Conservation (phyloP, 2,113 vertebrate species). For the Talpa occidentalis region DNA sequence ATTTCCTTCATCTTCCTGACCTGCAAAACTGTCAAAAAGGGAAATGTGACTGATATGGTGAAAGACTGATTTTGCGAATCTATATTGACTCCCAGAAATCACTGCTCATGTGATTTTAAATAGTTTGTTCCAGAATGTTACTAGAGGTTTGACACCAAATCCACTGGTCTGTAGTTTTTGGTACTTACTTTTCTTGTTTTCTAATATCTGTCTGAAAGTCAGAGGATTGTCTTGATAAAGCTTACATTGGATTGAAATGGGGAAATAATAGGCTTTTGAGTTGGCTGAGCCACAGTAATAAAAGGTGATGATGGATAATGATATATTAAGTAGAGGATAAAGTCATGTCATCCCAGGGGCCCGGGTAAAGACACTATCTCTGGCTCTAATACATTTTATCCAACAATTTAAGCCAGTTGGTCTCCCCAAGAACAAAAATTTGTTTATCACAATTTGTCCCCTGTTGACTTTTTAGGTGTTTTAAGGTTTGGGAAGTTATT, state of each 20-base stretch:
- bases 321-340: background rate
- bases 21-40: slow-evolving; percentile 15
- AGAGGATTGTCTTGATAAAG: slow-evolving; percentile 38
- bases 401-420: slow-evolving; percentile 12
- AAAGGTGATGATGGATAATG: slow-evolving; percentile 13
- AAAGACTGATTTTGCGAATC: slow-evolving; percentile 32
- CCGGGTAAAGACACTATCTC: background rate
- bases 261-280: slow-evolving; percentile 23
- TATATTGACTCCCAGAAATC: background rate
- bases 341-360: background rate
- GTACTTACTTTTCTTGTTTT: background rate
- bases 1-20: background rate
- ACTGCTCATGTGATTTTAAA: background rate
- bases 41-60: slow-evolving; percentile 52
- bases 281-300: slow-evolving; percentile 9
- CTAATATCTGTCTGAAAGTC: slow-evolving; percentile 36
- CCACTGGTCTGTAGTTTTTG: background rate
- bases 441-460: slow-evolving; percentile 42
- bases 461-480: slow-evolving; percentile 29
- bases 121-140: slow-evolving; percentile 13
- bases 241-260: slow-evolving; percentile 20
- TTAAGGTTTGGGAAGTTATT: slow-evolving; percentile 17
- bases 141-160: slow-evolving; percentile 19
- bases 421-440: background rate
- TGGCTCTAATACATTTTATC: background rate